Evolutionary conservation across 2,797 vertebrate species (phyloP).

Genomic region (Todus mexicanus): DNA sequence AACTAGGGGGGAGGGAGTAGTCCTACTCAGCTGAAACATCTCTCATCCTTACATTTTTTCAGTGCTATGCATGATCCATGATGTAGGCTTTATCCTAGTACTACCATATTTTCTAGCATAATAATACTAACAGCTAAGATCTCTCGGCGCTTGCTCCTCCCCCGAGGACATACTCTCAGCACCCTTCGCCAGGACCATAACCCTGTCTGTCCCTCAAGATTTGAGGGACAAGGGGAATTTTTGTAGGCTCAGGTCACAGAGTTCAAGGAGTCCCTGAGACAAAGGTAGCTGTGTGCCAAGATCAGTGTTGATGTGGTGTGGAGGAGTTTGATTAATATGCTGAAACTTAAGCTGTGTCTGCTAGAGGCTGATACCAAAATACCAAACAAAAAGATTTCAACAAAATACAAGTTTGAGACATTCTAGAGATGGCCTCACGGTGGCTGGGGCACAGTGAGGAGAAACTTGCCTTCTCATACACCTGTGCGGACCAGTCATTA

Average conservation of each 20-base stretch:
- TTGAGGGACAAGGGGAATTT: not conserved
- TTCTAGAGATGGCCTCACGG: not conserved
- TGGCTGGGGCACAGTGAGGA: not conserved
- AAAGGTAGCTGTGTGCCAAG: not conserved
- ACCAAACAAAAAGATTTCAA: not conserved
- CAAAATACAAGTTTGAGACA: not conserved
- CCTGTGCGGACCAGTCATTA: not conserved
- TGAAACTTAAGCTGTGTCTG: slow-evolving; percentile 14
- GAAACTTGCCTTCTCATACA: not conserved
- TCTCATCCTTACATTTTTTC: not conserved
- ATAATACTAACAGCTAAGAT: not conserved
- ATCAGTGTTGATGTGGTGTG: not conserved
- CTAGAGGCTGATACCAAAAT: not conserved
- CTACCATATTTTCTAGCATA: not conserved
- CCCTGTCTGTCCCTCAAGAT: not conserved
- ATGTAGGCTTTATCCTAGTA: not conserved
- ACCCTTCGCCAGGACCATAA: not conserved
- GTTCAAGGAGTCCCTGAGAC: not conserved
- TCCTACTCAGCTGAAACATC: not conserved
- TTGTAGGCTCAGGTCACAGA: not conserved
- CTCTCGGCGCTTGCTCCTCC: not conserved
- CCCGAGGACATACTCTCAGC: not conserved
- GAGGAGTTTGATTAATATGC: slow-evolving; percentile 34
- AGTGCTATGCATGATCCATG: not conserved
- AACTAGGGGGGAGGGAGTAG: not conserved